Base-by-base conservation (phyloP, 2,888 invertebrate genomes). In the Lamellibrachia satsuma region DNA sequence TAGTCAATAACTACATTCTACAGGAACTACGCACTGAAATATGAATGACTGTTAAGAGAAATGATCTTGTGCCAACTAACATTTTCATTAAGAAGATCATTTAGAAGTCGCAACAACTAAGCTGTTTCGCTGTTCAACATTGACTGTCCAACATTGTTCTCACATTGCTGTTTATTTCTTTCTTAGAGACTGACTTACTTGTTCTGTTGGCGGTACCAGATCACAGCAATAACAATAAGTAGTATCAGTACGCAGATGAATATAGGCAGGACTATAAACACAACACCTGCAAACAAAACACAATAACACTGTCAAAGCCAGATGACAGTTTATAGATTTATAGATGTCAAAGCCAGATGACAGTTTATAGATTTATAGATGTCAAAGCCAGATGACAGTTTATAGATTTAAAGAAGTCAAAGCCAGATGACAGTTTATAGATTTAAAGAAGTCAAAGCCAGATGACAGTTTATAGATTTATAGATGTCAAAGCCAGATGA, bases 211-310 rank as follows among this genome's bases (percentile, higher is more conserved):
- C 93, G 92, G 91, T 92, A 93, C 15, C 90, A 91, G 27, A 91
- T 92, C n/a, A 93, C 55, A 8, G 90, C 93, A 8, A 93, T 90
- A 15, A 93, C 90, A 52, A 93, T 90, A 15, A 93, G 90, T 4
- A 93, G 92, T 51, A 93, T 91, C 9, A 93, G 11, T 90, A 93
- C 22, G 51, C 93, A 93, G 52, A 93, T 55, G 27, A 93, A 57
- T 22, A 91, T 90, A 7, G 93, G 93, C 3, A 93, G 75, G n/a
- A 75, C 75, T 1, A 75, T 75, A 75, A 75, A 15, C 75, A n/a
- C 75, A 75, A 75, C 75, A 75, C 75, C 75, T 75, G 75, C 4
- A 75, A 75, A 75, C 4, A 75, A 3, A 75, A 75, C 75, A 11
- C 75, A 75, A 6, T 22, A 11, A 75, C 15, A 75, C 22, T 22